Percentiles rank a stretch among this genome's conserved stretches.
phyloP scores from a whole-genome alignment of 2,113 vertebrate species.

The Lampris incognitus region DNA sequence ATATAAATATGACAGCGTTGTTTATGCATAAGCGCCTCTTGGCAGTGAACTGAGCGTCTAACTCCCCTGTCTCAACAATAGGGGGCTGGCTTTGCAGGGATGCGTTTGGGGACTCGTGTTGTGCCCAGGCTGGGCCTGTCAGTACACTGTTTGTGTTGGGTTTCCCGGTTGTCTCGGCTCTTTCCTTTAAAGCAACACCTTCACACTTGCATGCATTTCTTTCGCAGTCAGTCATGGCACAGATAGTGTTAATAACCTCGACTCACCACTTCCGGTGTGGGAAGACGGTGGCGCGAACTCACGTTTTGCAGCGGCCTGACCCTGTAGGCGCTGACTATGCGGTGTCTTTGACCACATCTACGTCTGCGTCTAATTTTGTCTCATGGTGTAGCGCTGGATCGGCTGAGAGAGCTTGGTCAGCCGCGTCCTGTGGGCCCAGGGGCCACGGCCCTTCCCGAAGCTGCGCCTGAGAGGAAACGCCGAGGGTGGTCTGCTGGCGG shows the following conservation, averaged over 20 bases:
- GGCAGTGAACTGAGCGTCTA: conserved; percentile 56
- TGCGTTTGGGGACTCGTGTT: conserved; percentile 38
- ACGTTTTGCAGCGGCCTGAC: no score
- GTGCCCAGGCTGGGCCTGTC: conserved; percentile 43
- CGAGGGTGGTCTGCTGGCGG: no score
- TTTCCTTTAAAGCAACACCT: conserved; percentile 19
- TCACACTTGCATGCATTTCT: neutral
- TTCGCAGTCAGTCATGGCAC: conserved; percentile 12
- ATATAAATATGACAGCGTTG: conserved; percentile 76
- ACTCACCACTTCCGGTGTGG: no score
- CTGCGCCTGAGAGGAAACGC: no score
- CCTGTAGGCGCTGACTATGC: no score
- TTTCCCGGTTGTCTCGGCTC: conserved; percentile 34
- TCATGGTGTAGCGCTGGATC: no score
- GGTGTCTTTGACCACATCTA: no score
- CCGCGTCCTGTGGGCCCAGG: no score
- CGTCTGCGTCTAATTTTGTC: no score
- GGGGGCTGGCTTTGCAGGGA: conserved; percentile 36
- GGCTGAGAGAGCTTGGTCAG: no score
- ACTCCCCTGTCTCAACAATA: conserved; percentile 51
- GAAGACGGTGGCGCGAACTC: no score
- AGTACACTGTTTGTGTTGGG: conserved; percentile 48
- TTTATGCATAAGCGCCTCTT: conserved; percentile 77
- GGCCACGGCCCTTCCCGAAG: no score
- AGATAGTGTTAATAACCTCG: neutral